Conservation (phyloP, 2,797 vertebrate species). For the Lates japonicus region DNA sequence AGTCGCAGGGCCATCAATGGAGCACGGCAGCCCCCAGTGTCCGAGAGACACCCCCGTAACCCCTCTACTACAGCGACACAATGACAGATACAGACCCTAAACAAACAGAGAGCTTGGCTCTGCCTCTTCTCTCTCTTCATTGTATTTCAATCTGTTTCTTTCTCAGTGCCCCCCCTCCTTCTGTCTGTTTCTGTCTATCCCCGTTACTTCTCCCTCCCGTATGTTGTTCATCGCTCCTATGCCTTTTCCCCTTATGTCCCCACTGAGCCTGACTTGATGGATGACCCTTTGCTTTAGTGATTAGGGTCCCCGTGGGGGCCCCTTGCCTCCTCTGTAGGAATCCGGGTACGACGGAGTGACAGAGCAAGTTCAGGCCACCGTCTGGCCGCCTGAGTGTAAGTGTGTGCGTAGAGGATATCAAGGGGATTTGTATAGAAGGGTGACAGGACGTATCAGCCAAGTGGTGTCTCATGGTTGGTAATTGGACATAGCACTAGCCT, state of each 20-base stretch:
- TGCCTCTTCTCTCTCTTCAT: conserved; percentile 70
- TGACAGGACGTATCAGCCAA: conserved; percentile 80
- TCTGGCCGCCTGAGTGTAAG: conserved; percentile 74
- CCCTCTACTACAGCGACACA: conserved; percentile 66
- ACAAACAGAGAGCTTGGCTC: conserved; percentile 73
- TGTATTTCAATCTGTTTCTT: conserved; percentile 78
- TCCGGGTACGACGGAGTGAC: conserved; percentile 70
- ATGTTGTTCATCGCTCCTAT: conserved; percentile 73
- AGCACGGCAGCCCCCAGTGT: conserved; percentile 74
- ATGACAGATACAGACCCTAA: conserved; percentile 76
- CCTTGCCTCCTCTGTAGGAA: conserved; percentile 72
- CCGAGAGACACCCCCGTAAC: conserved; percentile 72
- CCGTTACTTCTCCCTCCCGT: conserved; percentile 75
- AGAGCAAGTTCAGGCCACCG: conserved; percentile 76
- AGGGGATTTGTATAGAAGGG: conserved; percentile 77
- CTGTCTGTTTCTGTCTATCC: conserved; percentile 73
- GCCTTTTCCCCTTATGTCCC: conserved; percentile 80
- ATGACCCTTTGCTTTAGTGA: conserved; percentile 83
- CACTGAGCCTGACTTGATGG: conserved; percentile 80
- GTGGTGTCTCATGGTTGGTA: conserved; percentile 61
- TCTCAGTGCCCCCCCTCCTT: conserved; percentile 60
- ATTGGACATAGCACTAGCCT: conserved; percentile 58
- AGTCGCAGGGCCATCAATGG: conserved; percentile 78
- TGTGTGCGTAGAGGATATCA: conserved; percentile 67
- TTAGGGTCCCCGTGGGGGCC: conserved; percentile 80